Conservation (phyloP, 35 echinoderm and acorn worm species). For the Stichopus chloronotus region DNA sequence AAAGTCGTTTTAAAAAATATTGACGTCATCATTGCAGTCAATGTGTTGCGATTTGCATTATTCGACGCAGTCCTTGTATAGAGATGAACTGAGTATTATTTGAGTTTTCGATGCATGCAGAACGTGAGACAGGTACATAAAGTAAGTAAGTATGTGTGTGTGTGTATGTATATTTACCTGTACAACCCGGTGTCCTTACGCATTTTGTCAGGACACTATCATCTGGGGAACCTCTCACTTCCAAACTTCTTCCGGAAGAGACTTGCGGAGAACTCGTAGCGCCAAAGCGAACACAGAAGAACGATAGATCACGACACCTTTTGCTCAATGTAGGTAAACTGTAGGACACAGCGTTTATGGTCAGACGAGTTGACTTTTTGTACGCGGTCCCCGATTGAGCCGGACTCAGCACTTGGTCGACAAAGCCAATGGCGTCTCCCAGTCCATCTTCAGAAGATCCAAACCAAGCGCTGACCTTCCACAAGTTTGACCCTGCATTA, state of each 20-base stretch:
- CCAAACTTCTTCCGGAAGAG: neutral
- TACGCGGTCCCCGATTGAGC: neutral
- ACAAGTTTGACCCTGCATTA: neutral
- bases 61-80: too few species aligned
- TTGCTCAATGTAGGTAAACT: neutral
- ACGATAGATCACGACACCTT: neutral
- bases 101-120: too few species aligned
- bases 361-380: constrained; percentile 7
- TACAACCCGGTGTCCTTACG: neutral
- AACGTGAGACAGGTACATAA: too few species aligned
- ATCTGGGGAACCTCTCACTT: neutral
- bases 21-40: too few species aligned
- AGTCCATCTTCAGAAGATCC: neutral
- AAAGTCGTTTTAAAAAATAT: too few species aligned
- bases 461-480: constrained; percentile 34
- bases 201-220: neutral
- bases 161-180: neutral
- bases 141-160: too few species aligned
- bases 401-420: neutral
- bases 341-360: neutral
- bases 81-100: too few species aligned
- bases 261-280: neutral
- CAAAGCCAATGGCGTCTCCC: neutral
- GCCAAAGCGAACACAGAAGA: constrained; percentile 27
- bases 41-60: too few species aligned